Evolutionary conservation across 1,140 invertebrate genomes (phyloP), one percentile per base, ranked within the genome.

Genomic region (Conus ventricosus): DNA sequence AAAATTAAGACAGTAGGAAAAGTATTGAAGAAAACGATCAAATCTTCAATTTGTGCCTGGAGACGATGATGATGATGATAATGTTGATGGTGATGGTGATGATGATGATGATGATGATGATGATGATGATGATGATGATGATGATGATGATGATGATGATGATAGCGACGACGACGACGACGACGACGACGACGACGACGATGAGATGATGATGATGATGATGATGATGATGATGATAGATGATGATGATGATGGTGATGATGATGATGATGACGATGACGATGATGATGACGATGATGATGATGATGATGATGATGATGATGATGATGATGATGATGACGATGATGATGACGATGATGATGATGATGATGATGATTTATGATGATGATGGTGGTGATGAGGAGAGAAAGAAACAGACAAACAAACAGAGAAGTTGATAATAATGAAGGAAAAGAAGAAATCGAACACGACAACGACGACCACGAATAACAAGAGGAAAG

Each of bases 101-200:
- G 71, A 75, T 75, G 71, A 75, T 75, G 71, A 75, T 75, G 71
- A 75, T 75, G 71, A 75, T 75, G 71, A 2, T 75, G 71, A 75
- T 75, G 71, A 75, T 75, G 71, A 75, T 75, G 71, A 75, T 75
- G 71, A 75, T 75, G 71, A 3, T 75, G 71, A 75, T 75, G 71
- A 75, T 75, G 71, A 75, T 75, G 71, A 75, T 75, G 71, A 75
- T 25, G 25, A 39, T 2, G 39, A 39, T 20, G 80, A 39, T 2
- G 80, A 82, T 20, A n/a, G n/a, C n/a, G 15, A 71, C 15, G n/a
- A 71, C 67, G 67, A n/a, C n/a, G 67, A 71, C n/a, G 39, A 39
- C 2, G 80, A 82, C 2, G 80, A 39, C 2, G 39, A 82, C 2
- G 80, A 39, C 2, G 20, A 4, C 2, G 80, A 82, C 2, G 39